These are phyloP conservation scores for Drosophila multiciliata DNA, from an alignment of 2,888 invertebrate genomes.

Conservation along the genomic window DNA sequence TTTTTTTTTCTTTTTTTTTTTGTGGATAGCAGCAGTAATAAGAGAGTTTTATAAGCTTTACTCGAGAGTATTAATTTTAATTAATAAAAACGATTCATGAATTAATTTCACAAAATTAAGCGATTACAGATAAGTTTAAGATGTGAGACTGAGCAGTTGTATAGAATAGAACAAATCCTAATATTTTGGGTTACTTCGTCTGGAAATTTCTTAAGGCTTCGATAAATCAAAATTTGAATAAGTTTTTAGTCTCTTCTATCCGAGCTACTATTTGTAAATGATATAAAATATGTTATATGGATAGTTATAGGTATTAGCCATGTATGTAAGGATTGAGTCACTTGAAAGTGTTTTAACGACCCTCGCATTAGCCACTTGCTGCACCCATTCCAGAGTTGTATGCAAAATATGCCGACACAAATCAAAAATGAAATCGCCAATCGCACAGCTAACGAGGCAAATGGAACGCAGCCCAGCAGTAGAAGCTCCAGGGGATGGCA, in stretches of 20 bases:
- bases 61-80: not conserved
- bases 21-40: not conserved
- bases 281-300: not conserved
- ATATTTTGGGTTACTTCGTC: not conserved
- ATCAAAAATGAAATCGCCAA: constrained; percentile 76
- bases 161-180: not conserved
- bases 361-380: constrained; percentile 67
- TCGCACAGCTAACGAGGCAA: constrained; percentile 66
- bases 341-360: constrained; percentile 20
- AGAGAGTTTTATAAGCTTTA: not conserved
- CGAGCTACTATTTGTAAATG: not conserved
- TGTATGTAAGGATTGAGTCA: not conserved
- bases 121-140: not conserved
- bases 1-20: not conserved
- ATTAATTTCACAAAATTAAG: not conserved
- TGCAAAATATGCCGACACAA: constrained; percentile 79
- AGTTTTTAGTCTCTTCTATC: no score
- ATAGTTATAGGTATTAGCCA: not conserved
- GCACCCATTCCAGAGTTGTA: constrained; percentile 57
- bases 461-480: constrained; percentile 15
- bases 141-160: not conserved
- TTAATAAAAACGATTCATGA: not conserved
- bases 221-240: not conserved
- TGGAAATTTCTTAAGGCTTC: not conserved
- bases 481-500: not conserved